Conservation (phyloP, 2,888 invertebrate species). For the Chironomus riparius region DNA sequence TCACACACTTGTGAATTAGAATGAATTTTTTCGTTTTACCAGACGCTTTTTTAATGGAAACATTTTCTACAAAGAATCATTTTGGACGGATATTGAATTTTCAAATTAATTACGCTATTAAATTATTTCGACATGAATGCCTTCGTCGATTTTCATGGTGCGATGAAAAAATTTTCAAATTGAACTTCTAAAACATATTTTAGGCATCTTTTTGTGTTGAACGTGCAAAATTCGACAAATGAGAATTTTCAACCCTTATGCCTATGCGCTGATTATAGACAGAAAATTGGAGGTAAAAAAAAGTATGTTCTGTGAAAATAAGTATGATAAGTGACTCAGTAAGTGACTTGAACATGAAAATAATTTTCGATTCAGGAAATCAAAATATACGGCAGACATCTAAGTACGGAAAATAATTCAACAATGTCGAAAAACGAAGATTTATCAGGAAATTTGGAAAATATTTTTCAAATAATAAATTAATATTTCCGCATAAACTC, state of each 20-base stretch:
- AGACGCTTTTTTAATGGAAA: background rate
- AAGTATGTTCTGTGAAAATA: background rate
- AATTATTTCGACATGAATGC: conserved; percentile 15
- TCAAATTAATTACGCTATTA: conserved; percentile 19
- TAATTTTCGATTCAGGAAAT: background rate
- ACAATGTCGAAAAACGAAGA: too few species aligned
- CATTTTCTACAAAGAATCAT: background rate
- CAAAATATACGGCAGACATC: background rate
- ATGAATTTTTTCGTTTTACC: background rate
- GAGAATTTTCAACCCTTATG: background rate
- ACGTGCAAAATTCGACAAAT: background rate
- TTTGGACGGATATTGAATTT: conserved; percentile 15
- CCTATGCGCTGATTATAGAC: background rate
- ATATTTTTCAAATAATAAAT: too few species aligned
- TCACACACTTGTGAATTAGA: too few species aligned
- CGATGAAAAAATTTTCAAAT: background rate
- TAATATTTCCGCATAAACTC: too few species aligned
- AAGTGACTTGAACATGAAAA: background rate
- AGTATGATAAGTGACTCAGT: background rate
- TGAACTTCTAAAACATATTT: background rate
- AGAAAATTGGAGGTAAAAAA: background rate
- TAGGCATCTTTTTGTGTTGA: background rate
- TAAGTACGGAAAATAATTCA: too few species aligned
- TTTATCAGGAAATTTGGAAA: too few species aligned
- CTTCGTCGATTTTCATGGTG: background rate